These are phyloP conservation scores for Chaenogobius annularis DNA, from an alignment of 2,113 vertebrate genomes.

Conservation along the genomic window DNA sequence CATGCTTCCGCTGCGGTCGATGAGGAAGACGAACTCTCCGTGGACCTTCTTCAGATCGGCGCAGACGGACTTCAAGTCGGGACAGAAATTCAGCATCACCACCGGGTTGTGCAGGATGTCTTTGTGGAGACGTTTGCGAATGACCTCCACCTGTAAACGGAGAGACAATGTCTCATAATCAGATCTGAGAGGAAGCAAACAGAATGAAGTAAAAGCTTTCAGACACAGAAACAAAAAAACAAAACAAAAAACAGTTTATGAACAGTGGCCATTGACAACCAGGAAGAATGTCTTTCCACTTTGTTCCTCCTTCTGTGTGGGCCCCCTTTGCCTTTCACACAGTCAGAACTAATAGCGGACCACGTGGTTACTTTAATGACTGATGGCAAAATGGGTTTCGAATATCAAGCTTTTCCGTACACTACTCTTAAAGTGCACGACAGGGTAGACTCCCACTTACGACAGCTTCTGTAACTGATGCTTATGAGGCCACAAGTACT, in stretches of 20 bases:
- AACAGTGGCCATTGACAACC: conserved; percentile 29
- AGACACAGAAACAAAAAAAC: conserved; percentile 8
- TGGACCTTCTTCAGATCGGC: conserved; percentile 82
- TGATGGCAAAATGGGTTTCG: too few relatives aligned
- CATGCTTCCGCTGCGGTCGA: conserved; percentile 92
- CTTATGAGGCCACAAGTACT: too few relatives aligned
- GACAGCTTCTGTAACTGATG: too few relatives aligned
- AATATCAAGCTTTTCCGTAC: too few relatives aligned
- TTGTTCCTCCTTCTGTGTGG: too few relatives aligned
- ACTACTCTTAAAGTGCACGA: too few relatives aligned
- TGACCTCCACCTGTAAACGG: conserved; percentile 83
- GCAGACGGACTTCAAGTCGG: conserved; percentile 80
- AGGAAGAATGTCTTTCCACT: background rate
- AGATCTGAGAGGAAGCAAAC: background rate
- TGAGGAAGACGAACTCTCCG: conserved; percentile 94
- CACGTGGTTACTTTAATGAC: too few relatives aligned
- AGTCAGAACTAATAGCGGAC: too few relatives aligned
- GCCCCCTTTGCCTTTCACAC: too few relatives aligned
- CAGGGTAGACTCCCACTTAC: too few relatives aligned
- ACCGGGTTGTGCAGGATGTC: conserved; percentile 92
- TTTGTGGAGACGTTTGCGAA: conserved; percentile 90
- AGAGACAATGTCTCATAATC: background rate
- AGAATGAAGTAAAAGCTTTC: background rate
- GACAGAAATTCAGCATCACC: conserved; percentile 95
- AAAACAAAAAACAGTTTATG: background rate